Conservation (phyloP, 2,797 vertebrate genomes). For the Halcyon leucocephala region DNA sequence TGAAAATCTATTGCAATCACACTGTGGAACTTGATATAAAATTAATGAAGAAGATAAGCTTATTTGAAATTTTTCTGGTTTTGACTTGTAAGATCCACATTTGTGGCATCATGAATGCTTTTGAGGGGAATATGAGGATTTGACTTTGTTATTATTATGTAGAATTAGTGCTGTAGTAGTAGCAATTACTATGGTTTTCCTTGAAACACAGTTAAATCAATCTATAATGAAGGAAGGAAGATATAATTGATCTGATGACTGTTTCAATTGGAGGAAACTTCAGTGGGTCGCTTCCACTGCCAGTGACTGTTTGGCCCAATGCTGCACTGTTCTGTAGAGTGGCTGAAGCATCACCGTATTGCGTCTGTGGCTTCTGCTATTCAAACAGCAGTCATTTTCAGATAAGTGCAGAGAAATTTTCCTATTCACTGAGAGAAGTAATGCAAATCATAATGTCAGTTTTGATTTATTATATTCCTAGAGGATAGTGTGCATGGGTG, state of each 20-base stretch:
- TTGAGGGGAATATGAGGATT: not conserved
- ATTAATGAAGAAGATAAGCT: not conserved
- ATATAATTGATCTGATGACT: not conserved
- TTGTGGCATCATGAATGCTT: not conserved
- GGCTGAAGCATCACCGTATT: not conserved
- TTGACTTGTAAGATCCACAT: not conserved
- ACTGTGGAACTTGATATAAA: not conserved
- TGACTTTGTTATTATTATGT: not conserved
- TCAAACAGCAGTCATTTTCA: not conserved
- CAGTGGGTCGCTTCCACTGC: not conserved
- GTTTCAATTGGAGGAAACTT: not conserved
- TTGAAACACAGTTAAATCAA: not conserved
- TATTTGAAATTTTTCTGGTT: not conserved
- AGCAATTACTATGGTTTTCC: not conserved
- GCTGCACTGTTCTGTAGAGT: not conserved
- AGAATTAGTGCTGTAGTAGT: not conserved
- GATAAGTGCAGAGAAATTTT: not conserved
- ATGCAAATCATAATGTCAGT: constrained; percentile 44
- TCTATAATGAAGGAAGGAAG: not conserved
- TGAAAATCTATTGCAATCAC: not conserved
- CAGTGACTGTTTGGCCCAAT: not conserved
- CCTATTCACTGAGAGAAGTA: constrained; percentile 15
- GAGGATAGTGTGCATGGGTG: constrained; percentile 63
- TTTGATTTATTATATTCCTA: constrained; percentile 69
- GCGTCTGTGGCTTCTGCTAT: not conserved